These are phyloP conservation scores for Myotis yumanensis DNA, from an alignment of 2,113 vertebrate genomes.

Conservation along the genomic window DNA sequence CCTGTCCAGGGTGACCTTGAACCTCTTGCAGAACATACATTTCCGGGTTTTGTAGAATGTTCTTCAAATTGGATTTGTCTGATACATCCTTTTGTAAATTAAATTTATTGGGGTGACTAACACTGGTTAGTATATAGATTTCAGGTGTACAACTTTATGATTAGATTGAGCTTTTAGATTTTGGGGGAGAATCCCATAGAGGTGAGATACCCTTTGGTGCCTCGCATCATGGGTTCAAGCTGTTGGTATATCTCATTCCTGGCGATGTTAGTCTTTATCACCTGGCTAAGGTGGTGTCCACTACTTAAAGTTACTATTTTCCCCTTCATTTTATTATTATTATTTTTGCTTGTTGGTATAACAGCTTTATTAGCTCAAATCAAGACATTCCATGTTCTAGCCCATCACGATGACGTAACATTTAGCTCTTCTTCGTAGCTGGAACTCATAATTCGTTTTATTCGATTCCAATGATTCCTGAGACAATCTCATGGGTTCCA, in stretches of 20 bases:
- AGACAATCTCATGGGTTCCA: neutral
- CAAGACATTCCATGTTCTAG: neutral
- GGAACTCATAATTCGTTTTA: neutral
- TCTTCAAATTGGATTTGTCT: neutral
- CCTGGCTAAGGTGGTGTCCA: neutral
- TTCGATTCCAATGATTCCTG: slow-evolving; percentile 29
- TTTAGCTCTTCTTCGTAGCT: neutral
- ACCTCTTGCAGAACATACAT: neutral
- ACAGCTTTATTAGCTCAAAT: neutral
- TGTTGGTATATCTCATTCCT: neutral
- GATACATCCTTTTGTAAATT: neutral
- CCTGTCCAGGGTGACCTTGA: neutral
- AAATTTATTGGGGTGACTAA: neutral
- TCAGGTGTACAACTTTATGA: neutral
- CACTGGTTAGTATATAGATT: neutral
- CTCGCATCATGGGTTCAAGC: neutral
- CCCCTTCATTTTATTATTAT: neutral
- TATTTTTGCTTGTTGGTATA: neutral
- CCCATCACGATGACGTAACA: neutral
- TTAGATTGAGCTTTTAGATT: neutral
- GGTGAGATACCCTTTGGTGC: neutral
- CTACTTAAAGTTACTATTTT: neutral
- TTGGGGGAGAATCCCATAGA: neutral
- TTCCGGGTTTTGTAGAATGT: neutral
- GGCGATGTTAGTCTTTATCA: neutral